Evolutionary conservation across 2,797 vertebrate species (phyloP), one percentile per base, ranked within the genome.

Genomic region (Eurystomus glaucurus): DNA sequence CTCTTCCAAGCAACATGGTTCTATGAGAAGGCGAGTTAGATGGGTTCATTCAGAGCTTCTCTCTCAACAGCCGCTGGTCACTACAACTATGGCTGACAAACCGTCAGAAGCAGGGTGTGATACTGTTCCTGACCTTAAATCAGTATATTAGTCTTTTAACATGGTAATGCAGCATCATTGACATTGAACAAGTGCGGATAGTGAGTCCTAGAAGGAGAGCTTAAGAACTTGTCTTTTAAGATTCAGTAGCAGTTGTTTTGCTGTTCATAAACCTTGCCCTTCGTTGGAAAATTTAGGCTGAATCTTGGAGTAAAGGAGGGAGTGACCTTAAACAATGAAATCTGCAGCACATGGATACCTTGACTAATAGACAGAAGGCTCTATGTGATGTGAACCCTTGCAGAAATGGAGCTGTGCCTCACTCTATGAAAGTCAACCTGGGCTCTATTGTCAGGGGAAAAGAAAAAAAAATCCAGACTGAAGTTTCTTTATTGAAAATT

Each of bases 111-210:
- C 4, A 10, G 11, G 60, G 37, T 37, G 28, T 6, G 60, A 41
- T 13, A 6, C 11, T 6, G 18, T 29, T 41, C 20, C 26, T 41
- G 37, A 62, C 29, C 37, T 41, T 19, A 10, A 11, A 10, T 18
- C 2, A 0, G 8, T 41, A 2, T 20, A 8, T 33, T 52, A 10
- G 5, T 3, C 28, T 1, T 3, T 4, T 1, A 25, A 3, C 26
- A 7, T 2, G 0, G 39, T 9, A 3, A 1, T 2, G 17, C 52
- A 25, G 43, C 29, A 2, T 12, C 35, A 0, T 11, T 58, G 57
- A 25, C 43, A 0, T 0, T 3, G 11, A 28, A 1, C 20, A 19
- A 31, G 7, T 1, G 66, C 14, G 7, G 62, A 6, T 2, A 2
- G 12, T 0, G 2, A 26, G 19, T 5, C 46, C 55, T 17, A 0